Conservation (phyloP, 2,888 invertebrate species). For the Clistopyga incitator region DNA sequence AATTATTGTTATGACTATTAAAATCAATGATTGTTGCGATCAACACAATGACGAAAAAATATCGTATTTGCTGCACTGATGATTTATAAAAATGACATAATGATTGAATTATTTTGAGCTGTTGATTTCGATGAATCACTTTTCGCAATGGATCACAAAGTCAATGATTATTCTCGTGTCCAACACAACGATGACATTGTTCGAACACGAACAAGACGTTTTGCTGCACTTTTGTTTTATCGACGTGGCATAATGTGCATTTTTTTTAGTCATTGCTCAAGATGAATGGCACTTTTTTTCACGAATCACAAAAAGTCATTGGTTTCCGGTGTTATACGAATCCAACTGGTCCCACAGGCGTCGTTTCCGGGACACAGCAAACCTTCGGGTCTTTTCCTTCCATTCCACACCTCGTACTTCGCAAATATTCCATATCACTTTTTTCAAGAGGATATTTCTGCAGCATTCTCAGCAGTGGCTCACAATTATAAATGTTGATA, state of each 20-base stretch:
- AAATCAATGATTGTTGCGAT: too few species aligned
- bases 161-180: too few species aligned
- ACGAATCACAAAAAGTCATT: background rate
- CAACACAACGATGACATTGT: background rate
- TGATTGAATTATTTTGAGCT: too few species aligned
- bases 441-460: slow-evolving; percentile 35
- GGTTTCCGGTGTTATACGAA: background rate
- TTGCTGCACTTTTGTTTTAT: slow-evolving; percentile 7
- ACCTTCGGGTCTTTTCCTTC: slow-evolving; percentile 40
- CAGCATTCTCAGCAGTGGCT: slow-evolving; percentile 54
- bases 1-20: too few species aligned
- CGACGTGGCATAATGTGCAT: slow-evolving; percentile 7
- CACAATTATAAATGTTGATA: slow-evolving; percentile 54
- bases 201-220: slow-evolving; percentile 6
- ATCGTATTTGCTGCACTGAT: too few species aligned
- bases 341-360: background rate
- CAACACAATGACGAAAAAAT: too few species aligned
- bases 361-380: slow-evolving; percentile 65
- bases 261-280: background rate
- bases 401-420: slow-evolving; percentile 53
- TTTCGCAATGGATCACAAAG: too few species aligned
- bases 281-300: background rate
- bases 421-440: slow-evolving; percentile 55
- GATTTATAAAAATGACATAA: too few species aligned
- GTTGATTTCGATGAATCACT: too few species aligned